Base-by-base conservation (phyloP, 2,888 invertebrate genomes). In the Quadroppia sp. region DNA sequence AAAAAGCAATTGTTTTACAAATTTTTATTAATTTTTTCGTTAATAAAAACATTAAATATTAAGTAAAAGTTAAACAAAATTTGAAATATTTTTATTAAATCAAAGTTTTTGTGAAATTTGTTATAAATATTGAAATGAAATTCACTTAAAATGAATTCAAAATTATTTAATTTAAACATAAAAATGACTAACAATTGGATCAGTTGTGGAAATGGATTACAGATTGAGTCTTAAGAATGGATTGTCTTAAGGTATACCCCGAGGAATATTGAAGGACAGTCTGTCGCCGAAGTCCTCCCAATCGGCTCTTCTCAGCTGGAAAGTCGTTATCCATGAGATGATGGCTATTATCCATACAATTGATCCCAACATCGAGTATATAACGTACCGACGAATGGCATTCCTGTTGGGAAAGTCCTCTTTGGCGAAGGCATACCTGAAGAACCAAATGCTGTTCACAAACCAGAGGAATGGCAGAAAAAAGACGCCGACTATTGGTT, bases 231-330 rank as follows among this genome's bases (percentile, higher is more conserved):
- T n/a, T 36, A 36, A 36, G 9, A 9, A 9, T 36, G 36, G 4
- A 7, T 36, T 4, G 6, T 23, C 40, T 76, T 36, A 76, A 7
- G 74, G 72, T 28, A 56, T 67, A 23, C 76, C 76, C 25, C 61
- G 36, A 7, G 76, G 76, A 72, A 74, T 75, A 25, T 76, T 76
- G 75, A 76, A 76, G 11, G 76, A 76, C 13, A 75, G 36, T 15
- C 25, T 32, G 28, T 76, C 74, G 6, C 76, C 76, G 7, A 17
- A 61, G 15, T 61, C 67, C 30, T 70, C 75, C 75, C 75, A 75
- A 1, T 53, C 40, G 28, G 72, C 72, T 32, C 76, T 48, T 15
- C 71, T 71, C 69, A 69, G 15, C 36, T 76, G 76, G 28, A 76
- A 76, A n/a, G 67, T 76, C 30, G 42, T 61, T 6, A 64, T 42